Percentiles rank a stretch among this genome's conserved stretches.
phyloP scores from a whole-genome alignment of 1,140 invertebrate species.

The Drosophila asahinai region DNA sequence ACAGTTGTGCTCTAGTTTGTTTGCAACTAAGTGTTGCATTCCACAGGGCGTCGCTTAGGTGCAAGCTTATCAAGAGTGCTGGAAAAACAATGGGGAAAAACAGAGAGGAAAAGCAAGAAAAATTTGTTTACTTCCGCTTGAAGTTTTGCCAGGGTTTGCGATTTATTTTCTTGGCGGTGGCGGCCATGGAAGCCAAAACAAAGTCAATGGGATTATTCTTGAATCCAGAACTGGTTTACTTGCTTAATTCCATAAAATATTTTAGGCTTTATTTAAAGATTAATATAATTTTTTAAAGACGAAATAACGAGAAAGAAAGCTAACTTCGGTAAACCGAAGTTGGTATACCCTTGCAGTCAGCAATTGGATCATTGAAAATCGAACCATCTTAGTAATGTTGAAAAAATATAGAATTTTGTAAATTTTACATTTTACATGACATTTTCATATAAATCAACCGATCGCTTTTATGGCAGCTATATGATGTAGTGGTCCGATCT shows the following conservation, averaged over 20 bases:
- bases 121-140: conserved; percentile 54
- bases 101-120: conserved; percentile 28
- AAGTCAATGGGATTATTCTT: not conserved
- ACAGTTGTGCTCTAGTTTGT: conserved; percentile 41
- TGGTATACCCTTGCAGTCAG: no score
- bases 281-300: not conserved
- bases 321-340: no score
- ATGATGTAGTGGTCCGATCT: no score
- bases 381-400: no score
- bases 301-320: no score
- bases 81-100: conserved; percentile 9
- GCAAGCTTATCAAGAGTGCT: conserved; percentile 13
- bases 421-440: no score
- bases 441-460: no score
- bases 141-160: conserved; percentile 43
- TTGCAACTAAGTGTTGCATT: conserved; percentile 44
- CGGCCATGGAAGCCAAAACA: conserved; percentile 21
- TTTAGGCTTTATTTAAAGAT: not conserved
- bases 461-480: no score
- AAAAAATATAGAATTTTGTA: no score
- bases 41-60: conserved; percentile 19
- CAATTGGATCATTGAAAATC: no score
- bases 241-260: not conserved
- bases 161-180: conserved; percentile 33
- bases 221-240: not conserved